Evolutionary conservation across 2,113 vertebrate species (phyloP), one percentile per base, ranked within the genome.

Genomic region (Leuciscus idus): DNA sequence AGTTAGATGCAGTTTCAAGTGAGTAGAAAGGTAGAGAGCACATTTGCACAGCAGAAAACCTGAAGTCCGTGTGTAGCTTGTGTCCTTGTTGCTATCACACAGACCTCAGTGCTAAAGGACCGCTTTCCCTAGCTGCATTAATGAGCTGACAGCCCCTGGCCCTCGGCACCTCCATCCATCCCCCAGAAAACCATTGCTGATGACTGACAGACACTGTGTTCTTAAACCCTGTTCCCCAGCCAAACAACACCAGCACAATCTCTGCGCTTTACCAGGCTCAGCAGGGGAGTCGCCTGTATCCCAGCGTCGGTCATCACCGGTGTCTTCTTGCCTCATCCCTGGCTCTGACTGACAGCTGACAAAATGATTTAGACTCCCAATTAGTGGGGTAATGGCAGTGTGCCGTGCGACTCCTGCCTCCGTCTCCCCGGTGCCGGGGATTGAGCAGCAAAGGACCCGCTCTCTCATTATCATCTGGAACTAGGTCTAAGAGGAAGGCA

Each of bases 381-480:
- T 95, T 96, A 95, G 92, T 86, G 91, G 93, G 93, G 90, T 90
- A 92, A 92, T 92, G 92, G 92, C 92, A 92, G 87, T 91, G 91
- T 90, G 91, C 90, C 91, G 93, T 92, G 93, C 88, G 91, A 89
- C 90, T 92, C 75, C 84, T 75, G 90, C 57, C 88, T 89, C 86
- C 85, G 17, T 87, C 43, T 72, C 75, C 68, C 64, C 15, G 50
- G 80, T 55, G 68, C 57, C 36, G 57, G 86, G 74, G 88, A 85
- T 72, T 30, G 75, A 74, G 85, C 90, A 94, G 93, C 94, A 94
- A 57, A 73, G 81, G 94, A 93, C 92, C 93, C 92, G 89, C 86
- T 91, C 85, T 87, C 94, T 95, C 93, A 96, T 96, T 97, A 97
- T 96, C 96, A 97, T 96, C 95, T 95, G 95, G 95, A 98, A 96